Evolutionary conservation across 2,113 vertebrate genomes (phyloP).

Genomic region (Etheostoma spectabile): DNA sequence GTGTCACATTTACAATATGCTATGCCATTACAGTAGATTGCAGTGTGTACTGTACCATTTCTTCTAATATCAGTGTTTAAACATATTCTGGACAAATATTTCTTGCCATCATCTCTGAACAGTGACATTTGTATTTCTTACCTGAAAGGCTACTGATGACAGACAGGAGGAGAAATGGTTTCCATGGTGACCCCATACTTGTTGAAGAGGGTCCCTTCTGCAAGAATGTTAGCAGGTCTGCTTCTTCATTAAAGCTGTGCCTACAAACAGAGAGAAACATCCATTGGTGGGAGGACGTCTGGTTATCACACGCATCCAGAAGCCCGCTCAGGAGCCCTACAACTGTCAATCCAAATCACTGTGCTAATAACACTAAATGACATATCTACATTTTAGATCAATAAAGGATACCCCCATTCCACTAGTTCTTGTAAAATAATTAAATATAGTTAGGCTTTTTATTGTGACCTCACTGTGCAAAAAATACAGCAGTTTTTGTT

Average conservation of each 20-base stretch:
- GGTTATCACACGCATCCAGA: constrained; percentile 41
- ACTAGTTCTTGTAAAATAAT: constrained; percentile 10
- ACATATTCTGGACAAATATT: not conserved
- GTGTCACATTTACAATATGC: constrained; percentile 15
- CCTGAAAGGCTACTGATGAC: constrained; percentile 93
- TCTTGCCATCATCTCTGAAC: not conserved
- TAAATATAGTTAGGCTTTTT: not conserved
- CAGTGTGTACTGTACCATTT: not conserved
- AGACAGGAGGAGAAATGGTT: constrained; percentile 91
- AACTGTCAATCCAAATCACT: not conserved
- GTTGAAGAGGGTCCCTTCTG: constrained; percentile 82
- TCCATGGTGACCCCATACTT: constrained; percentile 95
- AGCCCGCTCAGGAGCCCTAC: not conserved
- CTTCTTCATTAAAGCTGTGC: constrained; percentile 91
- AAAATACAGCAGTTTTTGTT: not conserved
- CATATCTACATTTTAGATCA: not conserved
- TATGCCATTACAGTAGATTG: not conserved
- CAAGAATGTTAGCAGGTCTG: constrained; percentile 82
- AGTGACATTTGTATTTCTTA: constrained; percentile 75
- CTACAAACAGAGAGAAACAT: constrained; percentile 82
- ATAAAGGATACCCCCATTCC: not conserved
- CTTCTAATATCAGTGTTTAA: not conserved
- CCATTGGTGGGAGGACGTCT: constrained; percentile 58
- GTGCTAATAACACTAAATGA: not conserved
- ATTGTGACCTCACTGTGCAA: not conserved